Evolutionary conservation across 2,888 invertebrate genomes (phyloP), one percentile per base, ranked within the genome.

Genomic region (Nomada fabriciana): DNA sequence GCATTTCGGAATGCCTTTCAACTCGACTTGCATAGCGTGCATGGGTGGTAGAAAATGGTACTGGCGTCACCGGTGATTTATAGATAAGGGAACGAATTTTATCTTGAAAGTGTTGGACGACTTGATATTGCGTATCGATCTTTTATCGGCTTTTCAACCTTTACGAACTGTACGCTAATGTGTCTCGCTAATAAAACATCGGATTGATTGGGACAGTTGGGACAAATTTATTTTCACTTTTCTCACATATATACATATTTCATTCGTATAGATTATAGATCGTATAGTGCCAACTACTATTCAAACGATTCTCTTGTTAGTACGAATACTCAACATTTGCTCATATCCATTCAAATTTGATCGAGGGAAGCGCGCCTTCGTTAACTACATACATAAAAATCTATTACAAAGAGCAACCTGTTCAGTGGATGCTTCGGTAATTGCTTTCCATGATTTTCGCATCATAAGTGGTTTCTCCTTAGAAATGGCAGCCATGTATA

Each of bases 1-100:
- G 72, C 67, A 65, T 80, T 70, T 72, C 55, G 76, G 57, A 85
- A 82, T 83, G 76, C 76, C 77, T 86, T 82, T 83, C 73, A 60
- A 65, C 23, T 13, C 52, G 47, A 65, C 67, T 20, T 13, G 5
- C 13, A 47, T 47, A 7, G 18, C 9, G 4, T 60, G 20, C 23
- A 43, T n/a, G 15, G 52, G 18, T 65, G 55, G 36, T 53, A 72
- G 85, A 77, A 70, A 85, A 76, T 84, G 61, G 86, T 83, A 85
- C 82, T 83, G 83, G 71, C 83, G 72, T 23, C 70, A 47, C 70
- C 69, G 47, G 57, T 4, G 59, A 84, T 69, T 23, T n/a, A 42
- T 4, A 23, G 13, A n/a, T 23, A 57, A 43, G 50, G 20, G 36
- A 52, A 59, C 20, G 2, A 23, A 72, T 25, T 72, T 36, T 23